A percentile compares a stretch with the other conserved stretches of the same genome.
These are phyloP conservation scores for Oreochromis mossambicus DNA, from an alignment of 2,797 vertebrate genomes.

Conservation along the genomic window DNA sequence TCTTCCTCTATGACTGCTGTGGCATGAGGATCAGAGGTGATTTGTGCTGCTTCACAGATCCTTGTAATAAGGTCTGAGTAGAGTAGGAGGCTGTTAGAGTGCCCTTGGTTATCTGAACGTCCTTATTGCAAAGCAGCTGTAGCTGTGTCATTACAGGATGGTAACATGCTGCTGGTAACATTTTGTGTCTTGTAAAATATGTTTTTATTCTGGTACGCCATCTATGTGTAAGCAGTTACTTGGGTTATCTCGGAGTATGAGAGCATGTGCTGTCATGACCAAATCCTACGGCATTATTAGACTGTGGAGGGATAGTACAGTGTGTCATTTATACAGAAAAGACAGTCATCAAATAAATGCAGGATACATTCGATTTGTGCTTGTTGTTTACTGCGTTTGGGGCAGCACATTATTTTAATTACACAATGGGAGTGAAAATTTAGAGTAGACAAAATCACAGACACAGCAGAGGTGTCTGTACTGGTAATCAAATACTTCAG, in stretches of 20 bases:
- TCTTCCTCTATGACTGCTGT: background rate
- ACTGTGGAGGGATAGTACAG: background rate
- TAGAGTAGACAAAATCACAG: background rate
- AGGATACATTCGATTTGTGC: background rate
- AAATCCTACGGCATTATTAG: background rate
- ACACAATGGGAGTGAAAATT: background rate
- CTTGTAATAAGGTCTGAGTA: conserved; percentile 15
- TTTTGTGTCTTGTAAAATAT: background rate
- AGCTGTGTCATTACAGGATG: background rate
- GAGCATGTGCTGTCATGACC: background rate
- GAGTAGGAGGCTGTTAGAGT: background rate
- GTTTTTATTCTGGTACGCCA: background rate
- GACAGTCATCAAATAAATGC: background rate
- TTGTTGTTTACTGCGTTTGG: background rate
- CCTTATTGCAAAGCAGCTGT: background rate
- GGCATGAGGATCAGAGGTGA: conserved; percentile 7
- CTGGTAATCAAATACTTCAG: background rate
- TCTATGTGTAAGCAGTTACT: background rate
- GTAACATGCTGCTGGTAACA: background rate
- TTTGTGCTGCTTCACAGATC: conserved; percentile 22
- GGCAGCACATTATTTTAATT: background rate
- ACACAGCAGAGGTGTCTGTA: background rate
- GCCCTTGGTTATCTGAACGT: background rate
- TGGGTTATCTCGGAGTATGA: background rate
- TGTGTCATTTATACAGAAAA: background rate